Percentiles rank a stretch among this genome's conserved stretches.
Conservation (phyloP, 2,797 vertebrate genomes). For the Urosaurus nigricauda region DNA sequence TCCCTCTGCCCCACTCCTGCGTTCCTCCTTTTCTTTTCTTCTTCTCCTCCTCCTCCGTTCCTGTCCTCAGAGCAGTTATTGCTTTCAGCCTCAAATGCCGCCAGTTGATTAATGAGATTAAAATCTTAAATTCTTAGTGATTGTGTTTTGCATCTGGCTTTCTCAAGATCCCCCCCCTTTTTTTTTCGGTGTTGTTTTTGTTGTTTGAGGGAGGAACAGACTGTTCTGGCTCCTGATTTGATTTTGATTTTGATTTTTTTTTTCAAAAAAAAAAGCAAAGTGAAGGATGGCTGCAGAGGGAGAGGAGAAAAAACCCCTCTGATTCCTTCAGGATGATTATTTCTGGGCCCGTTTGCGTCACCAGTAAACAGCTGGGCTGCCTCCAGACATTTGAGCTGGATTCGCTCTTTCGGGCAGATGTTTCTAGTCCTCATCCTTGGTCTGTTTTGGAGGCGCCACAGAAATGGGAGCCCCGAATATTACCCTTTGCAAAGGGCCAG, state of each 20-base stretch:
- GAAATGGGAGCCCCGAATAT: too few species aligned
- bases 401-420: slow-evolving; percentile 43
- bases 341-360: slow-evolving; percentile 67
- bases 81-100: background rate
- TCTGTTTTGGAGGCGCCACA: background rate
- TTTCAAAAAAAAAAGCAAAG: slow-evolving; percentile 3
- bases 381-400: slow-evolving; percentile 59
- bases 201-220: background rate
- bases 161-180: slow-evolving; percentile 44
- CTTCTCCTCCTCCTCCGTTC: background rate
- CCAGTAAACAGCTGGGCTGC: slow-evolving; percentile 64
- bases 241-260: slow-evolving; percentile 26
- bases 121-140: slow-evolving; percentile 27
- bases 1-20: background rate
- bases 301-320: slow-evolving; percentile 30
- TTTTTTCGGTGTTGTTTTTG: slow-evolving; percentile 13
- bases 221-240: slow-evolving; percentile 47
- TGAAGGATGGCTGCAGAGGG: slow-evolving; percentile 49
- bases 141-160: slow-evolving; percentile 54
- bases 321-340: slow-evolving; percentile 62
- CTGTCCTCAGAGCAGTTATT: background rate
- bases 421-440: background rate
- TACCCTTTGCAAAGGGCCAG: background rate
- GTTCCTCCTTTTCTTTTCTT: background rate
- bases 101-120: slow-evolving; percentile 50